These are phyloP conservation scores for Nerophis ophidion DNA, from an alignment of 2,113 vertebrate species.

Conservation along the genomic window DNA sequence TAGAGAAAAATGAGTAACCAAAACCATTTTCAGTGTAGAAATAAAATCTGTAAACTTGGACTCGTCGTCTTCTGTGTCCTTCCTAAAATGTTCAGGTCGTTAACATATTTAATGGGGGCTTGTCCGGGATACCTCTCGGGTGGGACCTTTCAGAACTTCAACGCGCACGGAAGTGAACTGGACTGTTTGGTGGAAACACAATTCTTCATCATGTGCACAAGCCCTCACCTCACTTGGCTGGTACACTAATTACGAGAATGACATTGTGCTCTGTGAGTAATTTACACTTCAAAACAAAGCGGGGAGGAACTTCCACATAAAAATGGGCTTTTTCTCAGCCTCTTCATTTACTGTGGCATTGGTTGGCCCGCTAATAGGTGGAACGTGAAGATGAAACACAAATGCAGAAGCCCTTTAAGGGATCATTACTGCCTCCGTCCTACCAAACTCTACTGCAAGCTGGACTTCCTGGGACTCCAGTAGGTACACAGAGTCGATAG, in stretches of 20 bases:
- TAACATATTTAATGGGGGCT: too few species aligned
- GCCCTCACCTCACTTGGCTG: conserved; percentile 35
- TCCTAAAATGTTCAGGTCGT: too few species aligned
- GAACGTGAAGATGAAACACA: conserved; percentile 45
- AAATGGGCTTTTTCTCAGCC: conserved; percentile 45
- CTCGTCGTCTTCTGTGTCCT: too few species aligned
- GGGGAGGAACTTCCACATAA: not conserved
- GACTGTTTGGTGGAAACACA: not conserved
- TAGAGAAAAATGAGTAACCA: too few species aligned
- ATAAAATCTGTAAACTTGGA: too few species aligned
- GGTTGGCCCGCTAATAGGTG: not conserved
- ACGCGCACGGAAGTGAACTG: not conserved
- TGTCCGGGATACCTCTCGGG: too few species aligned
- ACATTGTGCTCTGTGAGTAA: not conserved
- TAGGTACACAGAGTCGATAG: too few species aligned
- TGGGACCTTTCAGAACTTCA: too few species aligned
- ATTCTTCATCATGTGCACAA: conserved; percentile 18
- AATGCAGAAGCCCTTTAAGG: not conserved
- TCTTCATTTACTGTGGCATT: not conserved
- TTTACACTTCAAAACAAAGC: not conserved
- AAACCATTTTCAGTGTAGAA: too few species aligned
- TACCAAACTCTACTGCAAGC: conserved; percentile 60
- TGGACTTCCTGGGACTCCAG: not conserved
- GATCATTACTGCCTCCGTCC: conserved; percentile 18
- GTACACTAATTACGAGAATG: conserved; percentile 18